Evolutionary conservation across 2,797 vertebrate species (phyloP), one percentile per base, ranked within the genome.

Genomic region (Myotis planiceps): DNA sequence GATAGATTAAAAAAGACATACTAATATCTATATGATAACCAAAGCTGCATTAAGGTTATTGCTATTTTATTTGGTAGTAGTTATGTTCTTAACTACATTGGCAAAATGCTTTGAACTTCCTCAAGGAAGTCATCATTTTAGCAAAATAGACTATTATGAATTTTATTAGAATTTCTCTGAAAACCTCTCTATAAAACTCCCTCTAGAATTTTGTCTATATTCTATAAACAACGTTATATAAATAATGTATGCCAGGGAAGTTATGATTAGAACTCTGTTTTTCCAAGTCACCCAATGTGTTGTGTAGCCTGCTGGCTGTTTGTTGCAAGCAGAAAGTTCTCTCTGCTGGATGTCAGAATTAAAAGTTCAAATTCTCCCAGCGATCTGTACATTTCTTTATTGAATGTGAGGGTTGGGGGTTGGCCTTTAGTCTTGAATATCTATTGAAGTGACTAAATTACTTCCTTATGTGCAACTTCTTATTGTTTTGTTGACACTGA

Each of bases 401-500:
- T 94, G 6, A 60, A 90, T 39, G 2, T 5, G 4, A 58, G 10
- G 45, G 1, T 1, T 29, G 0, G 7, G n/a, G 15, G 4, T 68
- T 25, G 8, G 65, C 63, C 12, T 94, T 96, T 80, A 49, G 53
- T 83, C 45, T 97, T 98, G 81, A 96, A 92, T 90, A 63, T 63
- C 88, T 87, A 96, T 94, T 96, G 96, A 97, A 93, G 45, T 92
- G 69, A 90, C 68, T 95, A 71, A 96, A 95, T 95, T 96, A 89
- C 79, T 98, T 55, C 49, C 37, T 74, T 72, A 47, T 23, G 66
- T 65, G 79, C 27, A 95, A 9, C 14, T 93, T 94, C 16, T 79
- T 96, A 81, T 93, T 76, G 19, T 95, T 90, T 95, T 97, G 95
- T 93, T 97, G 94, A 98, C 74, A 85, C 90, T 97, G 78, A 96